Evolutionary conservation across 1,140 invertebrate genomes (phyloP).

Genomic region (Yoshiicerus persimilis): DNA sequence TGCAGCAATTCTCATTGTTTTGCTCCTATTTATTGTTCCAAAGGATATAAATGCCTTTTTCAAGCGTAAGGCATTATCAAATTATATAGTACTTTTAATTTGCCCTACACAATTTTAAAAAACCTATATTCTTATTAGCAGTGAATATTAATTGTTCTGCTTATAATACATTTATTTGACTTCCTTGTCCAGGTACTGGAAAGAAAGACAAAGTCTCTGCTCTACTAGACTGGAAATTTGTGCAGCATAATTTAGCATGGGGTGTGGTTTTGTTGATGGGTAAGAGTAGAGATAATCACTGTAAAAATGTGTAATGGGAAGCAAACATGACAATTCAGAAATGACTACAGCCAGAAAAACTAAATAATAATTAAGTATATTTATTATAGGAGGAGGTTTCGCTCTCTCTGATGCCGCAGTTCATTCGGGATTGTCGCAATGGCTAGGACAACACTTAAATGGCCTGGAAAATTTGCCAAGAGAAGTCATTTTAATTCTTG

Average conservation of each 20-base stretch:
- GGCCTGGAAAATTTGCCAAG: conserved; percentile 53
- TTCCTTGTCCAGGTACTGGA: neutral
- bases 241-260: conserved; percentile 77
- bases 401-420: conserved; percentile 81
- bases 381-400: conserved; percentile 73
- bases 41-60: conserved; percentile 60
- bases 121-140: neutral
- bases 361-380: no score
- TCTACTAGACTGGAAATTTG: conserved; percentile 76
- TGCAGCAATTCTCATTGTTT: conserved; percentile 74
- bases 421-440: conserved; percentile 70
- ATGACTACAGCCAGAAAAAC: neutral
- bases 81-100: no score
- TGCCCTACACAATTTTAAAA: no score
- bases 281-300: neutral
- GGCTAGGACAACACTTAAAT: conserved; percentile 65
- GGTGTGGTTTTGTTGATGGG: conserved; percentile 54
- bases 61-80: conserved; percentile 12
- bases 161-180: neutral
- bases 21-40: conserved; percentile 79
- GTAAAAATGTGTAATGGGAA: no score
- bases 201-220: conserved; percentile 50
- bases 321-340: no score
- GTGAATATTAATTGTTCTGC: neutral
- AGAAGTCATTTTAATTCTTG: conserved; percentile 53